Base-by-base conservation (phyloP, 2,888 invertebrate species). In the Drosophila neonasuta region DNA sequence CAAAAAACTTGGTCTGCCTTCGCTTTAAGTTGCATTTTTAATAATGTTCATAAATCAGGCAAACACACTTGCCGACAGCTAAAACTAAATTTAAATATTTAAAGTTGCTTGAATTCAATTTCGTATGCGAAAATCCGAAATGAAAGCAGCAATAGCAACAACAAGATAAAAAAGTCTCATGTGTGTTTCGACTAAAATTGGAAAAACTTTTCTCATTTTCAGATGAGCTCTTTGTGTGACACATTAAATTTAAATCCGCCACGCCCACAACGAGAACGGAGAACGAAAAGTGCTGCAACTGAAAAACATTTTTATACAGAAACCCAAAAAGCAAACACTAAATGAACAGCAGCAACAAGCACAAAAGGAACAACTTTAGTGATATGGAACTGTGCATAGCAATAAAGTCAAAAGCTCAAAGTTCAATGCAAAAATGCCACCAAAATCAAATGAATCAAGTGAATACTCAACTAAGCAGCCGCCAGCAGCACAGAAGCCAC, bases 401-500 rank as follows among this genome's bases (percentile, higher is more conserved):
- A 78, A 84, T 68, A 82, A 85, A 63, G 86, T 82, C 79, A 85
- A 79, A 79, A 84, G 84, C 75, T 63, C 79, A 84, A 75, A 78
- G 81, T 84, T 79, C 78, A 84, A 79, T 79, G 78, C 84, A 87
- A 82, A 85, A 81, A 83, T 86, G 88, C 80, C 88, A 88, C 77
- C 88, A 85, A 58, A 58, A 49, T 48, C 48, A 84, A 86, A 82
- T 67, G 74, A 73, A 72, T 71, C 68, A 60, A 66, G 57, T 72
- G 79, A 69, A 66, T 76, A 64, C 67, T 73, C 76, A 72, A 71
- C 44, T 54, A 68, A 70, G 49, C 68, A 55, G 46, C 64, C 58
- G n/a, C 36, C 36, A 24, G 24, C 24, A 24, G 24, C 24, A 71
- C 75, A 70, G 64, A 74, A 75, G 46, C 73, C 63, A 58, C 67